Conservation (phyloP, 2,888 invertebrate species). For the Drosophila macrospina region DNA sequence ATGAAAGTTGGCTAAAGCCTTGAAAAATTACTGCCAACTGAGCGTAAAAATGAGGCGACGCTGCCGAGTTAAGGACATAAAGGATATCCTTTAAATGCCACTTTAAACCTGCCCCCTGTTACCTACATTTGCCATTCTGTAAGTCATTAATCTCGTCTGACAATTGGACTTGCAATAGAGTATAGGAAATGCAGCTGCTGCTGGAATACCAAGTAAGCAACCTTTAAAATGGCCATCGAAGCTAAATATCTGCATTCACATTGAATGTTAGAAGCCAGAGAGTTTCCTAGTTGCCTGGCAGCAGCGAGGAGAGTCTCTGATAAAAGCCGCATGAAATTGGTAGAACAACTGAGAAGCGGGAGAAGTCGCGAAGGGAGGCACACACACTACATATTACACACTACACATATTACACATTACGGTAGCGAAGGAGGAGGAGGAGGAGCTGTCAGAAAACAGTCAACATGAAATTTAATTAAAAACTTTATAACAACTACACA, state of each 20-base stretch:
- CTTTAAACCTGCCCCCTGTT: slow-evolving; percentile 14
- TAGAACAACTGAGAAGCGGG: neutral
- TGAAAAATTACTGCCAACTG: slow-evolving; percentile 76
- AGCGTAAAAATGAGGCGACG: slow-evolving; percentile 61
- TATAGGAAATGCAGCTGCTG: slow-evolving; percentile 7
- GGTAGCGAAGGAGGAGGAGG: slow-evolving; percentile 26
- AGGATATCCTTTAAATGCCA: slow-evolving; percentile 16
- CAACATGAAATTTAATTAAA: slow-evolving; percentile 82
- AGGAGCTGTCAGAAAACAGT: slow-evolving; percentile 60
- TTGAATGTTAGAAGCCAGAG: slow-evolving; percentile 62
- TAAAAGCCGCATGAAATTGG: slow-evolving; percentile 41
- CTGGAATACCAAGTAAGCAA: slow-evolving; percentile 16
- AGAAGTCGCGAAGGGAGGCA: slow-evolving; percentile 17
- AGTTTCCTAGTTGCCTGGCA: slow-evolving; percentile 26
- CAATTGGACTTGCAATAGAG: slow-evolving; percentile 55
- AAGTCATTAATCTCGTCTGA: slow-evolving; percentile 57
- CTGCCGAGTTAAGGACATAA: neutral
- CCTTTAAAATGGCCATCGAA: slow-evolving; percentile 52
- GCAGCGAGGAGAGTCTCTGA: slow-evolving; percentile 21
- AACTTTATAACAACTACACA: slow-evolving; percentile 74
- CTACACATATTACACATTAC: too few species aligned
- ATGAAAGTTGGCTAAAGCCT: slow-evolving; percentile 58
- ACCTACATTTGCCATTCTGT: slow-evolving; percentile 11
- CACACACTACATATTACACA: too few species aligned
- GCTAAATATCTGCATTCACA: slow-evolving; percentile 64